Evolutionary conservation across 1,140 invertebrate species (phyloP), one percentile per base, ranked within the genome.

Genomic region (Drosophila subpulchrella): DNA sequence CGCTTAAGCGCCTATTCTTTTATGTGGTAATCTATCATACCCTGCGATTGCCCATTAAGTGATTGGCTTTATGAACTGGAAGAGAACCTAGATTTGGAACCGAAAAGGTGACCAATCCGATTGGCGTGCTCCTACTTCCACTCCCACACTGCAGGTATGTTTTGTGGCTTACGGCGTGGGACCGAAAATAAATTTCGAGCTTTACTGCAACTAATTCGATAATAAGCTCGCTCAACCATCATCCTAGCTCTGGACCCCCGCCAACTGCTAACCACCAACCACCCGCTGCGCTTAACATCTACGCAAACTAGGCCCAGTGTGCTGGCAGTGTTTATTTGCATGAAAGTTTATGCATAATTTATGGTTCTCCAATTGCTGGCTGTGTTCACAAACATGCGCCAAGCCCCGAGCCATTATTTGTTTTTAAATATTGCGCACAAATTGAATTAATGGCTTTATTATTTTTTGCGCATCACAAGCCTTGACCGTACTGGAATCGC

Each of bases 131-230:
- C 24, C 46, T 13, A 44, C 6, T 15, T 8, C 34, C 58, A 44
- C 41, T 15, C 20, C 50, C 46, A 20, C 24, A 62, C 47, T 30
- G 55, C 41, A 47, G 58, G 68, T 59, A 76, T 81, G 39, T 73
- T 58, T 66, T 81, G 79, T 24, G 67, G 76, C 56, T 81, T 77
- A 79, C 57, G 63, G 77, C 71, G 41, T 68, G 51, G 63, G 62
- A 56, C 84, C 83, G 84, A 72, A 83, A 89, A 83, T 88, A 83
- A 88, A 83, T 88, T 88, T 89, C 61, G 68, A 74, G 80, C 83
- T 79, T 83, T 89, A 83, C 83, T 88, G 84, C 76, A 89, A 82
- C 83, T 88, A 88, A 88, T 88, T 88, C 84, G 76, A 88, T 88
- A 89, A 88, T 80, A 72, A 75, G 60, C 17, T 6, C 30, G 15